phyloP scores from a whole-genome alignment of 2,888 invertebrate genomes.

The Athrips mouffetella region DNA sequence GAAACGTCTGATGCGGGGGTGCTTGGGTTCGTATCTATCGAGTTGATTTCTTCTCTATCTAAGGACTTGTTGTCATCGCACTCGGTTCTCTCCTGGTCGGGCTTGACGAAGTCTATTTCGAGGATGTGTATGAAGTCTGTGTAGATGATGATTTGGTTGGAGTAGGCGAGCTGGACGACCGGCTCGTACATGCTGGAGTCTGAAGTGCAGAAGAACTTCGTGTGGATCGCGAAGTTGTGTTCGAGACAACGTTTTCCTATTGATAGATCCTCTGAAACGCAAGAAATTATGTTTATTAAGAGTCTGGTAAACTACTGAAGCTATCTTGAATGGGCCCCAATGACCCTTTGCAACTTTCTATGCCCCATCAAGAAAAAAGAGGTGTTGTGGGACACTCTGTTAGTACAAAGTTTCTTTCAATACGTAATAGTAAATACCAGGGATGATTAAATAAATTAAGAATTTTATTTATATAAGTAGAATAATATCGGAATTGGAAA shows the following conservation, averaged over 20 bases:
- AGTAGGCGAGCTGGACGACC: slow-evolving; percentile 82
- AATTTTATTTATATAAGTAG: background rate
- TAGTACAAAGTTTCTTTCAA: no score
- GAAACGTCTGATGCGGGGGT: slow-evolving; percentile 64
- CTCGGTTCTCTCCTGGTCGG: slow-evolving; percentile 55
- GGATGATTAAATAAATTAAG: no score
- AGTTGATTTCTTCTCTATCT: slow-evolving; percentile 58
- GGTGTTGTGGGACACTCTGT: no score
- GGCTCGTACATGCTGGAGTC: slow-evolving; percentile 89
- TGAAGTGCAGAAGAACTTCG: slow-evolving; percentile 93
- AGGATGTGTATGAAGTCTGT: slow-evolving; percentile 92
- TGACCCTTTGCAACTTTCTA: no score
- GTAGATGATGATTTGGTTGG: slow-evolving; percentile 87
- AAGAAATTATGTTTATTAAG: background rate
- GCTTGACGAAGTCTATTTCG: slow-evolving; percentile 77
- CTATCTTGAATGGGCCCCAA: no score
- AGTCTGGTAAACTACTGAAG: no score
- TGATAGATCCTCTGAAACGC: slow-evolving; percentile 68
- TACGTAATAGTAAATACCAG: no score
- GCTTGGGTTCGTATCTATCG: slow-evolving; percentile 54
- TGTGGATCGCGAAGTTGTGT: slow-evolving; percentile 95
- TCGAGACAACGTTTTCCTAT: slow-evolving; percentile 87
- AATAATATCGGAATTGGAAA: no score
- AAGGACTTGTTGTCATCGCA: slow-evolving; percentile 55
- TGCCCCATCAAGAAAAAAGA: no score